These are phyloP conservation scores for Setipinna tenuifilis DNA, from an alignment of 2,797 vertebrate species.

Conservation along the genomic window DNA sequence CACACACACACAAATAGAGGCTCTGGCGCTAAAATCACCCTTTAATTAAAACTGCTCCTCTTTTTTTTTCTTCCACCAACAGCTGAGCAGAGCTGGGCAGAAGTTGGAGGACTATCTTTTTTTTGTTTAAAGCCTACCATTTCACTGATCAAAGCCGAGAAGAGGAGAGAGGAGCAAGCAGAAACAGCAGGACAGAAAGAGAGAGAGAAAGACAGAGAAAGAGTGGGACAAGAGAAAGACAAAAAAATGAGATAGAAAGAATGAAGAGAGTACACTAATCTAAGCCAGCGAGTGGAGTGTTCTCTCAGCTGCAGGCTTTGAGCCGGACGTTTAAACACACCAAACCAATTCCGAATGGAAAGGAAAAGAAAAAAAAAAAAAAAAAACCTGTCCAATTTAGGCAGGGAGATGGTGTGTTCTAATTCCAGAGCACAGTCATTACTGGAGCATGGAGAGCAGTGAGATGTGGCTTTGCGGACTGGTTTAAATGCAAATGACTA, in stretches of 20 bases:
- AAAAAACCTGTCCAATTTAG: background rate
- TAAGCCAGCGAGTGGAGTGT: background rate
- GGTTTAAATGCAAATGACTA: slow-evolving; percentile 77
- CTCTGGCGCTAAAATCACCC: slow-evolving; percentile 50
- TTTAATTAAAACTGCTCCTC: slow-evolving; percentile 62
- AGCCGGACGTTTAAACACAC: background rate
- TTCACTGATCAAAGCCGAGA: slow-evolving; percentile 52
- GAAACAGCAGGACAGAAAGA: slow-evolving; percentile 36
- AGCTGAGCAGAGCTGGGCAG: slow-evolving; percentile 43
- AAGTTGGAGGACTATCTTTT: slow-evolving; percentile 56
- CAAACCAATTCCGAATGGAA: background rate
- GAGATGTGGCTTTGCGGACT: slow-evolving; percentile 71
- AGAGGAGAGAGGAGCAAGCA: slow-evolving; percentile 45
- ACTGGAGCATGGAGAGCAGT: slow-evolving; percentile 66
- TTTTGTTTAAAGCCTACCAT: slow-evolving; percentile 52
- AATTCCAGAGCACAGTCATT: slow-evolving; percentile 66
- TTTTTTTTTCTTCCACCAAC: slow-evolving; percentile 28
- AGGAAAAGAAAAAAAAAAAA: background rate
- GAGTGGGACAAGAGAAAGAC: slow-evolving; percentile 35
- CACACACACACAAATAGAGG: slow-evolving; percentile 45
- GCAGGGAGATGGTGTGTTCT: slow-evolving; percentile 30
- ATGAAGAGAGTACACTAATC: background rate
- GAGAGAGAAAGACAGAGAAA: slow-evolving; percentile 48
- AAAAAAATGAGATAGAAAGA: slow-evolving; percentile 33
- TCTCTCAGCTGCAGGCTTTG: background rate